Percentiles rank a stretch among this genome's conserved stretches.
Conservation (phyloP, 2,888 invertebrate species). For the Tachina lurida region DNA sequence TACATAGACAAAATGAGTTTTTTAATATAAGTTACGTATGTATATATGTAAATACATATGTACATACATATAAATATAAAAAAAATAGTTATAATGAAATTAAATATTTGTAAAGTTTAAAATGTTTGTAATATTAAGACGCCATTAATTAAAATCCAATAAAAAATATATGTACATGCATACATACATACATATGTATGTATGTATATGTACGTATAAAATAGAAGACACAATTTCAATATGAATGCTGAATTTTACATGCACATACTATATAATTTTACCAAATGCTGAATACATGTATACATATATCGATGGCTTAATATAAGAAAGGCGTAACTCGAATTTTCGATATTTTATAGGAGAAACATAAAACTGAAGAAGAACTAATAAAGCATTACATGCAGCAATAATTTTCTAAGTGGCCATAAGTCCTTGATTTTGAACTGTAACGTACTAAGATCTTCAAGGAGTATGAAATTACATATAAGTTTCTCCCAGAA, state of each 20-base stretch:
- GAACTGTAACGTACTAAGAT: too few relatives aligned
- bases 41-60: slow-evolving; percentile 11
- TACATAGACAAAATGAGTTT: slow-evolving; percentile 1
- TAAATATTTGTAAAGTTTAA: slow-evolving; percentile 27
- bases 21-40: too few relatives aligned
- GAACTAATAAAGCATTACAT: too few relatives aligned
- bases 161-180: not conserved
- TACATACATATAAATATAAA: too few relatives aligned
- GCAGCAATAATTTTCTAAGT: too few relatives aligned
- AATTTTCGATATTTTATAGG: too few relatives aligned
- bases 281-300: slow-evolving; percentile 31
- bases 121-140: not conserved
- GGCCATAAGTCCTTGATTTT: too few relatives aligned
- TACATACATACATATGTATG: too few relatives aligned
- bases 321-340: too few relatives aligned
- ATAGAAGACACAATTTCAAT: slow-evolving; percentile 6
- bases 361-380: too few relatives aligned
- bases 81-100: slow-evolving; percentile 12
- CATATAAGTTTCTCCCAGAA: too few relatives aligned
- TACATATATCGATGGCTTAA: not conserved
- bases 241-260: slow-evolving; percentile 1
- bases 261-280: not conserved
- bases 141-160: not conserved
- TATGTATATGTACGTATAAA: not conserved
- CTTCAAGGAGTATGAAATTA: too few relatives aligned